Base-by-base conservation (phyloP, 1,140 invertebrate species). In the Philopotamus ludificatus region DNA sequence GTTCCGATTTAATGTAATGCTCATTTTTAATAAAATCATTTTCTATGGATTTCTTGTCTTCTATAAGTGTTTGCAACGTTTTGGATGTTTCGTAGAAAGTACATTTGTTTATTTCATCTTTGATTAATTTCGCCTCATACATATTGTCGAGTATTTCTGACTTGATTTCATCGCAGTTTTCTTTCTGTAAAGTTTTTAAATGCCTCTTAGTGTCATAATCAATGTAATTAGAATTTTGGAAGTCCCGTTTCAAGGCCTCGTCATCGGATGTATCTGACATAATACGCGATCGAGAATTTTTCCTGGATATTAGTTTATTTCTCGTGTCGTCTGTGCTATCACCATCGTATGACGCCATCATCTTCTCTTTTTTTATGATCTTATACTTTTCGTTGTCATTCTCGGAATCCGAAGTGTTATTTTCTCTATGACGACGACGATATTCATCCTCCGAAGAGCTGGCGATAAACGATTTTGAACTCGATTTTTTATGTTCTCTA, bases 261-360 rank as follows among this genome's bases (percentile, higher is more conserved):
- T 81, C 83, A 71, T 85, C 84, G 16, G 83, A 84, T 10, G 77
- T 83, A 72, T 86, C 84, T 7, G 84, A 86, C 65, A 83, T 79
- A 26, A 85, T 84, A n/a, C 83, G 77, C 3, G 80, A 78, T 59
- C 79, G 76, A 3, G 80, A 84, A 72, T 83, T 84, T 63, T 83
- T 81, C 59, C 82, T 78, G 0, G 70, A 71, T 18, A 79, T 74
- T 7, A 83, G 72, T 64, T 81, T 82, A 65, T 78, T 79, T 53
- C 74, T 71, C 22, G 75, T 72, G 70, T 81, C 78, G 72, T 78
- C 77, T 12, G 73, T 74, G 21, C 75, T 78, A 16, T 77, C 77
- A 8, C 74, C 77, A 15, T 73, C 71, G 63, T 77, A 79, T 50
- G 42, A 39, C 42, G 59, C 51, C 12, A 28, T 60, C n/a, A 66